Base-by-base conservation (phyloP, 1,140 invertebrate species). In the Drosophila teissieri region DNA sequence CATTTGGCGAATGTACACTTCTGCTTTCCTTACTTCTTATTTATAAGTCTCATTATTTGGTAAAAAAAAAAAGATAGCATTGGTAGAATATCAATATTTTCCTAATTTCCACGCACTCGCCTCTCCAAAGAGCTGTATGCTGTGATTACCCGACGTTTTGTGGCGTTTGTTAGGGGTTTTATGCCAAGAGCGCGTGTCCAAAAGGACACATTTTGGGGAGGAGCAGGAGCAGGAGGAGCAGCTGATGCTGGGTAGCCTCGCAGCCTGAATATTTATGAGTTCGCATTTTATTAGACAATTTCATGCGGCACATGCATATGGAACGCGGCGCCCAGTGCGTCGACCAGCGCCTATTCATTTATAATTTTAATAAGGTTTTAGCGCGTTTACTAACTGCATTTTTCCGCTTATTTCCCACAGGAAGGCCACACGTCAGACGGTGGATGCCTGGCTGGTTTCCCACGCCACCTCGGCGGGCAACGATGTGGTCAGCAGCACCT, bases 391-490 rank as follows among this genome's bases (percentile, higher is more conserved):
- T 24, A 40, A 51, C 12, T 44, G 27, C 45, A 22, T 24, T 22
- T 14, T 12, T n/a, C 11, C 1, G n/a, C 2, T 15, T n/a, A 11
- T 55, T 81, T 91, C 92, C n/a, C 44, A 55, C 93, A 97, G 97
- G 92, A 98, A 98, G 94, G 97, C 97, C 40, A 97, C 97, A 52
- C 94, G 97, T 57, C 96, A 97, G 84, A 96, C 98, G 85, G 96
- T 98, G 64, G 98, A 98, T 92, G 95, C 96, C 42, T 98, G 97
- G 97, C 93, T 98, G 80, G 95, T 98, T 42, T 96, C 97, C 4
- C 96, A 97, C 92, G 96, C 97, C 74, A 96, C 97, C 17, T 95
- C 95, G 61, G 94, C 94, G 3, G 93, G 93, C 55, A 90, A 91
- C 74, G 90, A 92, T 73, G 84, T 88, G 94, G 83, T 63, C 94